These are phyloP conservation scores for Meloidogyne floridensis DNA, from an alignment of 1,140 invertebrate genomes.

Conservation along the genomic window DNA sequence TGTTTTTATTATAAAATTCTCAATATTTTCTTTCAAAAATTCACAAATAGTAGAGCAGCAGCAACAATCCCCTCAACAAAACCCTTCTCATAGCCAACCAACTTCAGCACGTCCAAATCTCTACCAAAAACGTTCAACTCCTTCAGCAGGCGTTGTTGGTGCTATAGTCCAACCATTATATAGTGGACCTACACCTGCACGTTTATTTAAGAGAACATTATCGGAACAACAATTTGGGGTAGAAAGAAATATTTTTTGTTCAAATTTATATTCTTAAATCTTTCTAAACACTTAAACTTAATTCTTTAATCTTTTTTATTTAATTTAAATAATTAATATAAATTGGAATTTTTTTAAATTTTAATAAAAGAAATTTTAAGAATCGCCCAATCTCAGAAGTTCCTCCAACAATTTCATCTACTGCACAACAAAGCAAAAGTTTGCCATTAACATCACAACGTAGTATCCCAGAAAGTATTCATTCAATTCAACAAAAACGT, in stretches of 20 bases:
- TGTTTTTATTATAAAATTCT: too few species aligned
- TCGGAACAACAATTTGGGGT: constrained; percentile 32
- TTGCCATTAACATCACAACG: neutral
- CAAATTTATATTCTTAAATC: too few species aligned
- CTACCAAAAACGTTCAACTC: constrained; percentile 3
- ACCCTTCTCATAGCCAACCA: neutral
- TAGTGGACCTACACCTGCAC: constrained; percentile 17
- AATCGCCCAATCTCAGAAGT: neutral
- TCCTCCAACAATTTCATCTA: neutral
- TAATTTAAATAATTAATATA: neutral
- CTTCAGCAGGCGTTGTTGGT: neutral
- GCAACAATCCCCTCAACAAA: neutral
- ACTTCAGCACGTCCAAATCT: neutral
- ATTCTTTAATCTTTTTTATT: neutral
- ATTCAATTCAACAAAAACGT: constrained; percentile 4
- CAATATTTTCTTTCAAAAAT: too few species aligned
- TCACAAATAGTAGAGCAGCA: too few species aligned
- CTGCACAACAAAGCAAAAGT: neutral
- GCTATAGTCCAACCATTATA: neutral
- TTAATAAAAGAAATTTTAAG: constrained; percentile 1
- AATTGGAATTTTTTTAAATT: neutral
- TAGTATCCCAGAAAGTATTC: neutral
- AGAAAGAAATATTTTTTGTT: neutral
- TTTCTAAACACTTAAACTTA: neutral
- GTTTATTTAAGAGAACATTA: constrained; percentile 25